Conservation (phyloP, 2,888 invertebrate species). For the Oxyscelio sp. region DNA sequence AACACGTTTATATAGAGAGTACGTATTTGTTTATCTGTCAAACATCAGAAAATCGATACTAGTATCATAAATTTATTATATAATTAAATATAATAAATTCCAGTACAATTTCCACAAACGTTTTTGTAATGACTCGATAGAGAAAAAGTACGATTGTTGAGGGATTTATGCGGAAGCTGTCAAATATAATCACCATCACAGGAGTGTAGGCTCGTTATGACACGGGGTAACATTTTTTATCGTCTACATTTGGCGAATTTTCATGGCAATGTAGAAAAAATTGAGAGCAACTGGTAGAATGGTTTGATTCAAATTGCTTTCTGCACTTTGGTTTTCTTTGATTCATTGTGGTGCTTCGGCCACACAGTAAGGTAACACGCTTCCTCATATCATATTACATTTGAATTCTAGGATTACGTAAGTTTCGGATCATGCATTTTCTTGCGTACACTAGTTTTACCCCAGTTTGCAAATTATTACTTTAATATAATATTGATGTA, state of each 20-base stretch:
- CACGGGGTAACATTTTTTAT: constrained; percentile 75
- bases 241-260: constrained; percentile 76
- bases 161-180: constrained; percentile 84
- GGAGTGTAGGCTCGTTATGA: constrained; percentile 74
- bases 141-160: constrained; percentile 70
- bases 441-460: constrained; percentile 47
- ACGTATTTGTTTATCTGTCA: no score
- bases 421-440: constrained; percentile 66
- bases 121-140: constrained; percentile 13
- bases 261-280: constrained; percentile 78
- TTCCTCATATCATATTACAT: constrained; percentile 82
- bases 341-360: constrained; percentile 80
- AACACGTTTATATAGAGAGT: no score
- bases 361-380: constrained; percentile 82
- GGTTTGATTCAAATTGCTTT: constrained; percentile 84
- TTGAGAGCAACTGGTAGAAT: constrained; percentile 73
- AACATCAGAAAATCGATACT: no score
- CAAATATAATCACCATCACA: constrained; percentile 83
- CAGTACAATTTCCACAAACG: no score
- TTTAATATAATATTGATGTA: constrained; percentile 13
- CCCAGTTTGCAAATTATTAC: constrained; percentile 37
- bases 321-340: constrained; percentile 79
- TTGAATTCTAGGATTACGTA: constrained; percentile 80
- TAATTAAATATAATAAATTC: no score
- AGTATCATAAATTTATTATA: no score